Evolutionary conservation across 1,140 invertebrate genomes (phyloP), one percentile per base, ranked within the genome.

Genomic region (Tetramorium parvispinum): DNA sequence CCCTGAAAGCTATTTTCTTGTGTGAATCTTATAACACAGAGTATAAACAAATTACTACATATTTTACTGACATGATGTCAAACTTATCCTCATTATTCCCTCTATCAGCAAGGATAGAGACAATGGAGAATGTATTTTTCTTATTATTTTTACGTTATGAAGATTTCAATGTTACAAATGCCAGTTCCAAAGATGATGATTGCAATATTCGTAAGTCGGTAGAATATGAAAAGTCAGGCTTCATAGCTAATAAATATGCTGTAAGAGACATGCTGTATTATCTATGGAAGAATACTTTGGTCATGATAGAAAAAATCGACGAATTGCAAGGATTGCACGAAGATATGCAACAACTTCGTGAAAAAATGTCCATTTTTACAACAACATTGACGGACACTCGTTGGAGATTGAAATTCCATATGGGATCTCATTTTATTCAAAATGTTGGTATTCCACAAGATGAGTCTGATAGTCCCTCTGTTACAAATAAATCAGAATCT

Each of bases 131-230:
- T 87, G 91, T 94, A 81, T 94, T 94, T 70, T 92, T 92, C 3
- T 92, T 95, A 68, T 68, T 95, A n/a, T 94, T 95, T 49, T 73
- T 95, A 8, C 87, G 91, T 24, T 63, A 93, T 16, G 93, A 94
- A 27, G 89, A 95, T 66, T 94, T 95, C 53, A 46, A 86, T 18
- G 37, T 78, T 59, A 13, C 6, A 6, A 79, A 85, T 16, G 89
- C 87, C 21, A 82, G 10, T 77, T 88, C 83, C 27, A 91, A 92
- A 7, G 92, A 93, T 2, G 63, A 21, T 0, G 65, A 91, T 32
- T 85, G 43, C 32, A 37, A 61, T 37, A 57, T 66, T 10, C 55
- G 49, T 18, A 90, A 66, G 18, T 55, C 6, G 1, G 10, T 57
- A 2, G 77, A 81, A 43, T 32, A 82, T 10, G 49, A 46, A n/a